Evolutionary conservation across 2,888 invertebrate species (phyloP), one percentile per base, ranked within the genome.

Genomic region (Agrochola circellaris): DNA sequence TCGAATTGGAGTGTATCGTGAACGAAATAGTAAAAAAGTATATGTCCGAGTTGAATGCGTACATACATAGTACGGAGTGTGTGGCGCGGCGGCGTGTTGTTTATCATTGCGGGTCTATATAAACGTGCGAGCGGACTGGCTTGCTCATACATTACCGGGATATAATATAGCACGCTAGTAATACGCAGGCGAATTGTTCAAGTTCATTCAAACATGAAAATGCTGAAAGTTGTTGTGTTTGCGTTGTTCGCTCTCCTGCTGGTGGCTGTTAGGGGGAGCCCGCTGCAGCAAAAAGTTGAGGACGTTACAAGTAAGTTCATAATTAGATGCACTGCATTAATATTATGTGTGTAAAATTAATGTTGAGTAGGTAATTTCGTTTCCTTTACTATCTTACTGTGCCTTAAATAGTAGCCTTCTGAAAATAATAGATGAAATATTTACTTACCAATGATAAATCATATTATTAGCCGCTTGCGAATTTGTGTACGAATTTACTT

Each of bases 101-200:
- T 92, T 92, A 92, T 93, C 91, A 86, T 85, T 86, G 82, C 85
- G 87, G 85, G 88, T 89, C 83, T 93, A 93, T 93, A 93, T 91
- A 92, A 90, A 88, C 85, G 90, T 77, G 88, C 78, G 83, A 84
- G 77, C 85, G 79, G 76, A 65, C 77, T 78, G 74, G 84, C 86
- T 71, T 81, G 87, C 80, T 85, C 90, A 89, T 87, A 91, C 79
- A 89, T 78, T 87, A 84, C 77, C 80, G 79, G 86, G 88, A 84
- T 84, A 87, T 85, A 84, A 84, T 84, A 87, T 85, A 84, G 82
- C 81, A 77, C 83, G 86, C 77, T 73, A 76, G 79, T 87, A 77
- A 69, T 77, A 84, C 83, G 67, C 79, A 75, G 38, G 62, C 72
- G 73, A 78, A 78, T 75, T 77, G 20, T 71, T 67, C 58, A 69